Evolutionary conservation across 2,797 vertebrate genomes (phyloP).

Genomic region (Chiloscyllium punctatum): DNA sequence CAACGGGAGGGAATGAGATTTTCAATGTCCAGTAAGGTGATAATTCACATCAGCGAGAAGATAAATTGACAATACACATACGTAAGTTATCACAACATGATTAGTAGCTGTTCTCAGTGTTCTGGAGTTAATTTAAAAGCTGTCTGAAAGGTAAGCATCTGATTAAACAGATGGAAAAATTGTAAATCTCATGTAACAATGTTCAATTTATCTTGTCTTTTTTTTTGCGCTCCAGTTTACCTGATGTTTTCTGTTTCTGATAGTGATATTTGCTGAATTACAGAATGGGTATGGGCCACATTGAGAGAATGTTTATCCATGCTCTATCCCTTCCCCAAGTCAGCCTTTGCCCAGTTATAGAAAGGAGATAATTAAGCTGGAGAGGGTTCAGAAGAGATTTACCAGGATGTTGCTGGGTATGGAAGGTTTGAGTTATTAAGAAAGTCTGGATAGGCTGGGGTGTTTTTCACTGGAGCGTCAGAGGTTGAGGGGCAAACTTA

Average conservation of each 20-base stretch:
- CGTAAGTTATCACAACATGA: neutral
- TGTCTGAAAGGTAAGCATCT: neutral
- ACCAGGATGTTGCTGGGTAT: too few relatives aligned
- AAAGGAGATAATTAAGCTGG: too few relatives aligned
- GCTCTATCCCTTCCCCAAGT: neutral
- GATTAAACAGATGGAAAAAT: neutral
- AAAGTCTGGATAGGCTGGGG: too few relatives aligned
- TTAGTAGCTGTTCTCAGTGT: neutral
- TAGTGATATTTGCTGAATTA: neutral
- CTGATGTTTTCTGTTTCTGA: neutral
- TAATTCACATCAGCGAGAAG: conserved; percentile 1
- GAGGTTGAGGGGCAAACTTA: too few relatives aligned
- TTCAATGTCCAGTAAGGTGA: neutral
- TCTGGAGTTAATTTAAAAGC: conserved; percentile 22
- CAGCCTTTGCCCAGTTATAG: neutral
- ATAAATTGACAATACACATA: neutral
- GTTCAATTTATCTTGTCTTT: neutral
- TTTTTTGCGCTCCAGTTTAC: neutral
- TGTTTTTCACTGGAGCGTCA: too few relatives aligned
- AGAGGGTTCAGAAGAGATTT: too few relatives aligned
- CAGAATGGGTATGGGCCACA: too few relatives aligned
- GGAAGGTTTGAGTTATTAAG: too few relatives aligned
- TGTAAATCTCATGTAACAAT: neutral
- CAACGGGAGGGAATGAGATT: conserved; percentile 21
- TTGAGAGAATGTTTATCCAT: neutral